Conservation (phyloP, 2,888 invertebrate genomes). For the Macrophya alboannulata region DNA sequence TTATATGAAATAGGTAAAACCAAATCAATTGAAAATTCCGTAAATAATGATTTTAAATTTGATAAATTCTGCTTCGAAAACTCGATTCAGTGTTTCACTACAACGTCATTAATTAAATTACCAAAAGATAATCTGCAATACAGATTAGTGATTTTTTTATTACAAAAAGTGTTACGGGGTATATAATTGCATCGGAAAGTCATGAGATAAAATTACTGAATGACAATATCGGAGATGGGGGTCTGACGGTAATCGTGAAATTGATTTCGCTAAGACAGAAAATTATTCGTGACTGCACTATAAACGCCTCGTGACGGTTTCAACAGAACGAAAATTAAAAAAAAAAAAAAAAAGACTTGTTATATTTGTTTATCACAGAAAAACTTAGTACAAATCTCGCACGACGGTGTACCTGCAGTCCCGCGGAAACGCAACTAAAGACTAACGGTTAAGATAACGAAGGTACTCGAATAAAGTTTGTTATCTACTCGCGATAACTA, state of each 20-base stretch:
- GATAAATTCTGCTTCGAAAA: not conserved
- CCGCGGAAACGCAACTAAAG: constrained; percentile 4
- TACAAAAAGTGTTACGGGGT: not conserved
- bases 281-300: not conserved
- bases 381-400: not conserved
- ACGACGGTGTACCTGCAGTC: not conserved
- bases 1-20: not conserved
- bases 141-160: not conserved
- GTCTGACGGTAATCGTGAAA: not conserved
- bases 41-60: not conserved
- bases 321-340: not conserved
- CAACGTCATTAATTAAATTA: not conserved
- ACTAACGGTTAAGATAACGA: constrained; percentile 38
- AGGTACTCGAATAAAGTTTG: constrained; percentile 29
- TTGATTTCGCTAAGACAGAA: not conserved
- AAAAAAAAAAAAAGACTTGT: not conserved
- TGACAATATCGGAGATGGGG: not conserved
- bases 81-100: not conserved
- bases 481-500: constrained; percentile 45
- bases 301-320: not conserved
- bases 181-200: not conserved
- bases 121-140: not conserved
- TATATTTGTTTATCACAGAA: not conserved
- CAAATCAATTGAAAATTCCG: no score
- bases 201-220: not conserved